Base-by-base conservation (phyloP, 2,888 invertebrate genomes). In the Chymomyza caudatula region DNA sequence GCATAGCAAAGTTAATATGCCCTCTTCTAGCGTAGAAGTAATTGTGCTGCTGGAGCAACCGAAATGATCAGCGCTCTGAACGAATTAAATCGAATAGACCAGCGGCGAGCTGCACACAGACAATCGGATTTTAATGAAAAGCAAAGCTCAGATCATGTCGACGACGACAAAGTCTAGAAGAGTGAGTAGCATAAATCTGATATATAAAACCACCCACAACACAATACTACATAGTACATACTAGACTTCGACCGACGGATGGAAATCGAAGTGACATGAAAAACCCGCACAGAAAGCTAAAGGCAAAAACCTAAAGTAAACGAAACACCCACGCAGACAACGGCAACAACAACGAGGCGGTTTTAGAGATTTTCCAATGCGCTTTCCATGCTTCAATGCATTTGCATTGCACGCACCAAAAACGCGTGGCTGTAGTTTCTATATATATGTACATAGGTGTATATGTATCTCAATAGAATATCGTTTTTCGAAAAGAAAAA, bases 381-480 rank as follows among this genome's bases (percentile, higher is more conserved):
- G 42, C 52, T 54, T 65, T 58, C 61, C 65, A 75, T 43, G 85
- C 73, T 74, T 56, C 74, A 86, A 79, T 82, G 81, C 73, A 81
- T 78, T 86, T 82, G 77, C 77, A 74, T 77, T 82, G 82, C 86
- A 82, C 81, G 81, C 86, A 82, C 79, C 80, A 81, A 66, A 74
- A 79, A 73, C 78, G 80, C 80, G 78, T 73, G 73, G 76, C 53
- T 25, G 53, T 57, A 43, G 42, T 60, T 8, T 15, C 62, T 3
- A 22, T 22, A n/a, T 59, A 20, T 62, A 17, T 56, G 29, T 53
- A 43, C 65, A 20, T 62, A 6, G 42, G 4, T 23, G 44, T 49
- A 15, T 53, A 23, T 56, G 25, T 59, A 17, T 23, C 54, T 53
- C 23, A 60, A 67, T 67, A n/a, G n/a, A n/a, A 69, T 70, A 85